Percentiles rank a stretch among this genome's conserved stretches.
Evolutionary conservation across 2,888 invertebrate species (phyloP).

Genomic region (Mechanitis messenoides): DNA sequence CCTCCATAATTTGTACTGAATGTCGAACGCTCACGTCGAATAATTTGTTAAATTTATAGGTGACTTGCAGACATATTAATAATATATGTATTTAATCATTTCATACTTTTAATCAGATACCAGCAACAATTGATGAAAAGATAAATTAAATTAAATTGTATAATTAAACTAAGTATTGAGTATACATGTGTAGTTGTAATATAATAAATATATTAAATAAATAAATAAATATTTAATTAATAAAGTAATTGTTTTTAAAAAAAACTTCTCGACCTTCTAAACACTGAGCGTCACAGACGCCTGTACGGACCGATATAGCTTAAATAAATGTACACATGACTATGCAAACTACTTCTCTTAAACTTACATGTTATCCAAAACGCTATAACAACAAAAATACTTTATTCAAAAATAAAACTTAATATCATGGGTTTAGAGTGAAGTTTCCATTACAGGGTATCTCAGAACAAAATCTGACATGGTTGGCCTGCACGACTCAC

Average conservation of each 20-base stretch:
- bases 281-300: conserved; percentile 38
- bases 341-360: conserved; percentile 65
- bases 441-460: conserved; percentile 32
- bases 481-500: conserved; percentile 38
- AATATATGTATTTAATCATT: too few relatives aligned
- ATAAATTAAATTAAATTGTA: background rate
- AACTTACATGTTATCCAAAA: conserved; percentile 28
- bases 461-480: conserved; percentile 29
- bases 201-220: too few relatives aligned
- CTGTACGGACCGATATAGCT: conserved; percentile 59
- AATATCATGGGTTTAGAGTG: conserved; percentile 34
- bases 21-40: conserved; percentile 34
- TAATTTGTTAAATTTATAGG: conserved; percentile 8
- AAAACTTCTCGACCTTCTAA: conserved; percentile 46
- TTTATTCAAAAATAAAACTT: conserved; percentile 44
- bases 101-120: too few relatives aligned
- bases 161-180: too few relatives aligned
- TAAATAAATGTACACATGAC: conserved; percentile 69
- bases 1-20: conserved; percentile 51
- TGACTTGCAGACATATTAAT: background rate
- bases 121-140: background rate
- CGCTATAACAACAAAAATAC: conserved; percentile 34
- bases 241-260: conserved; percentile 20
- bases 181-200: too few relatives aligned
- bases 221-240: background rate